A percentile compares a stretch with the other conserved stretches of the same genome.
phyloP scores from a whole-genome alignment of 2,113 vertebrate species.

The Rhinogobius similis region DNA sequence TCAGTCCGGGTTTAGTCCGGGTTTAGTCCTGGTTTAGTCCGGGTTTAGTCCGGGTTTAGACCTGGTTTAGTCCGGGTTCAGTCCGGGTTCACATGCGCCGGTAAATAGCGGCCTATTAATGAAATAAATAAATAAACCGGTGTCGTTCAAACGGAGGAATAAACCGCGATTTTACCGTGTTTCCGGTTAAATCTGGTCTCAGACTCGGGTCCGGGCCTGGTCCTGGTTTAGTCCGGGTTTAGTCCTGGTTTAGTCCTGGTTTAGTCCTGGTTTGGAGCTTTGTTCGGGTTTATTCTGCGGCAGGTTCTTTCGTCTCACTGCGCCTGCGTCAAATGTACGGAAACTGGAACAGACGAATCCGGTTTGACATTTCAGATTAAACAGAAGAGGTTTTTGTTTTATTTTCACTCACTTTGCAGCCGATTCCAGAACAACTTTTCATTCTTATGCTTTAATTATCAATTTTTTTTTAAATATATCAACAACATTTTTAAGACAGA shows the following conservation, averaged over 20 bases:
- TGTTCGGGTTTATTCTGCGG: slow-evolving; percentile 10
- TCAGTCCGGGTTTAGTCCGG: neutral
- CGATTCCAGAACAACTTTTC: neutral
- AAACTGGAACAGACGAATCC: neutral
- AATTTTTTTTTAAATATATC: neutral
- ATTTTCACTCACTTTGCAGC: neutral
- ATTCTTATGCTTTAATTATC: neutral
- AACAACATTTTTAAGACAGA: neutral
- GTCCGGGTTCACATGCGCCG: neutral
- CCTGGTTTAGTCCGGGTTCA: neutral
- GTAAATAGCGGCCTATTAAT: too few relatives aligned
- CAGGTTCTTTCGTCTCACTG: slow-evolving; percentile 1
- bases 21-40: neutral
- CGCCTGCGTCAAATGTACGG: neutral
- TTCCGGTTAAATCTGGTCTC: neutral
- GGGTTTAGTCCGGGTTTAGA: neutral
- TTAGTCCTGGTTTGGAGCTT: neutral
- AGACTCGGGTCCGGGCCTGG: neutral
- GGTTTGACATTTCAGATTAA: neutral
- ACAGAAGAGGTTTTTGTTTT: neutral
- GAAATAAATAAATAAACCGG: too few relatives aligned
- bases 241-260: neutral
- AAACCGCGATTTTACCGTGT: neutral
- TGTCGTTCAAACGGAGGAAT: too few relatives aligned
- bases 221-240: neutral